phyloP scores from a whole-genome alignment of 2,113 vertebrate species.

The Microcebus murinus region DNA sequence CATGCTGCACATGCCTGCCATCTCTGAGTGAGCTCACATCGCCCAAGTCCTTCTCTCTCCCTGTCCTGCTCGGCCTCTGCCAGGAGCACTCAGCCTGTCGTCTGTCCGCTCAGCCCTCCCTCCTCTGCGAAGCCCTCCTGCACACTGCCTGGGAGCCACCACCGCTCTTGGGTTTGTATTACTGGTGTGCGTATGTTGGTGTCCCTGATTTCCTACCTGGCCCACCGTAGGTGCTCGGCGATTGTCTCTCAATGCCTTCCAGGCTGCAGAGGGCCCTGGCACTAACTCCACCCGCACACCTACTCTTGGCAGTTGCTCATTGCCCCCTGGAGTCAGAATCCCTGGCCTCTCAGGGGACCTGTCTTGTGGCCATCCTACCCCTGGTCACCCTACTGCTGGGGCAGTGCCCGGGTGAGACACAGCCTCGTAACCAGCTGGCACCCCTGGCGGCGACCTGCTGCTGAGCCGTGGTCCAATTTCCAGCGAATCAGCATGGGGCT shows the following conservation, averaged over 20 bases:
- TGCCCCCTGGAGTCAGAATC: not conserved
- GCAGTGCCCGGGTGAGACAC: not conserved
- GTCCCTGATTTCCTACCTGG: not conserved
- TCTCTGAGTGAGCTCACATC: not conserved
- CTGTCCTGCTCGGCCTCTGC: not conserved
- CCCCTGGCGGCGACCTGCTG: not conserved
- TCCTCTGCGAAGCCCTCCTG: not conserved
- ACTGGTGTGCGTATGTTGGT: not conserved
- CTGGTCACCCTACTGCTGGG: not conserved
- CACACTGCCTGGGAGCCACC: not conserved
- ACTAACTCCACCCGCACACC: not conserved
- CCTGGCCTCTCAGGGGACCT: not conserved
- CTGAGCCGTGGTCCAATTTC: not conserved
- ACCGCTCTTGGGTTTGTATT: too few species aligned
- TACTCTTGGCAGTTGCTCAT: not conserved
- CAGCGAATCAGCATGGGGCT: not conserved
- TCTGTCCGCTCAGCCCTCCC: not conserved
- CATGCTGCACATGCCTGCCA: not conserved
- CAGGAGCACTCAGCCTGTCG: not conserved
- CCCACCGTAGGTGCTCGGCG: not conserved
- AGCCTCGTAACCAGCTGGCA: not conserved
- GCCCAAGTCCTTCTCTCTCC: not conserved
- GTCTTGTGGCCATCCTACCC: not conserved
- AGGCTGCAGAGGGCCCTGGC: not conserved
- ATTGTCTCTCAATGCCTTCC: not conserved